Conservation (phyloP, 2,888 invertebrate genomes). For the Cheilosia variabilis region DNA sequence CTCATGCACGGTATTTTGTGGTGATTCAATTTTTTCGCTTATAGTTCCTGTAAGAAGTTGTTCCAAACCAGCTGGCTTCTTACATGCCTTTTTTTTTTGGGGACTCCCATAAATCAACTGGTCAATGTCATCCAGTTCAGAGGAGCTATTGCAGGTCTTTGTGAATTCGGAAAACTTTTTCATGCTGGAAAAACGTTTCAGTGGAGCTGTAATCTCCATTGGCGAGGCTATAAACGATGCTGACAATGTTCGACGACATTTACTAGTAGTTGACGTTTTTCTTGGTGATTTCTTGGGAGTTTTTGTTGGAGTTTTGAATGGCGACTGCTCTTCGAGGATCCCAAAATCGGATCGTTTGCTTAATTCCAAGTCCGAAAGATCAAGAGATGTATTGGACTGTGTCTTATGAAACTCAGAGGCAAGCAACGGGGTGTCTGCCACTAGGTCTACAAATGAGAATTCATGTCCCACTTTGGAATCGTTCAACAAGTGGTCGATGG, state of each 20-base stretch:
- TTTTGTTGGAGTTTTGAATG: conserved; percentile 70
- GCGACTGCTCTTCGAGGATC: conserved; percentile 79
- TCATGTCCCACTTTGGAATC: conserved; percentile 35
- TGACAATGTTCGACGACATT: conserved; percentile 75
- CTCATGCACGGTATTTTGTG: conserved; percentile 17
- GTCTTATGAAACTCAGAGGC: conserved; percentile 12
- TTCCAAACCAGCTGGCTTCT: conserved; percentile 79
- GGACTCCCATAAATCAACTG: conserved; percentile 78
- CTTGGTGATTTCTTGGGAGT: conserved; percentile 58
- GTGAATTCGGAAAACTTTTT: conserved; percentile 75
- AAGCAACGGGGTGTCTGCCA: conserved; percentile 35
- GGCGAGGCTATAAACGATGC: conserved; percentile 80
- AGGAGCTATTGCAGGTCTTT: conserved; percentile 76
- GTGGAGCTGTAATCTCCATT: conserved; percentile 65
- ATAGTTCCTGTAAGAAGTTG: conserved; percentile 79
- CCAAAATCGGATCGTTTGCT: conserved; percentile 80
- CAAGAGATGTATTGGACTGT: conserved; percentile 16
- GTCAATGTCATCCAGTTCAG: conserved; percentile 81
- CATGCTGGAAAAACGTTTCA: conserved; percentile 77
- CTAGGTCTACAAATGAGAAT: conserved; percentile 71
- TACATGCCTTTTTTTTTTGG: conserved; percentile 44
- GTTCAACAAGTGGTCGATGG: not conserved
- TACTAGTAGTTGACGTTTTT: conserved; percentile 16
- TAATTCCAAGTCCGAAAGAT: conserved; percentile 64
- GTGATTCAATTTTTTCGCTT: conserved; percentile 47